A percentile compares a stretch with the other conserved stretches of the same genome.
These are phyloP conservation scores for Amblyjoppa fuscipennis DNA, from an alignment of 2,888 invertebrate genomes.

Conservation along the genomic window DNA sequence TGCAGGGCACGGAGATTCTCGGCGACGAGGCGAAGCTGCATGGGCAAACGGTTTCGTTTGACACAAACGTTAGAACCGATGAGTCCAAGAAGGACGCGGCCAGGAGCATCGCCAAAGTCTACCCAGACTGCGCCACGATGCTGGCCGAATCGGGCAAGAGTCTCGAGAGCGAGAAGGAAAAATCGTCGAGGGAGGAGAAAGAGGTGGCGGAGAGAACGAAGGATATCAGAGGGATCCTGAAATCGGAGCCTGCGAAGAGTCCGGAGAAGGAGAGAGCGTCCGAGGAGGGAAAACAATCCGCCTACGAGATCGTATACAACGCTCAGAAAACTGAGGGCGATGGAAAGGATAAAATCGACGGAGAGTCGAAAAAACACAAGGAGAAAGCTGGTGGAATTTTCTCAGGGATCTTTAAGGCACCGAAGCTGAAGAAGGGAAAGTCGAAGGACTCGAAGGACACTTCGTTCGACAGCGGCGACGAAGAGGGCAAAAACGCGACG, in stretches of 20 bases:
- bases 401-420: slow-evolving; percentile 81
- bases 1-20: slow-evolving; percentile 40
- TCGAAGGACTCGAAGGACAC: slow-evolving; percentile 80
- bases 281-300: slow-evolving; percentile 70
- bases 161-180: slow-evolving; percentile 85
- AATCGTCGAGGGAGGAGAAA: slow-evolving; percentile 86
- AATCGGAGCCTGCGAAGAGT: slow-evolving; percentile 65
- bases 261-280: slow-evolving; percentile 72
- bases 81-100: slow-evolving; percentile 65
- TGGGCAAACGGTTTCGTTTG: slow-evolving; percentile 73
- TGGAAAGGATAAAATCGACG: slow-evolving; percentile 72
- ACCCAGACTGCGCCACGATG: slow-evolving; percentile 71
- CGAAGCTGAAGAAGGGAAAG: slow-evolving; percentile 80
- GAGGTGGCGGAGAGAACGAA: slow-evolving; percentile 86
- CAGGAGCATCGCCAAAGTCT: slow-evolving; percentile 72
- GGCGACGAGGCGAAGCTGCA: slow-evolving; percentile 64
- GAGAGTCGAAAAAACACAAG: slow-evolving; percentile 77
- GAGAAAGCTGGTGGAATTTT: slow-evolving; percentile 81
- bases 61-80: slow-evolving; percentile 72
- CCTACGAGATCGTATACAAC: slow-evolving; percentile 79
- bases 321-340: slow-evolving; percentile 69
- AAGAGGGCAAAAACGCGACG: slow-evolving; percentile 75
- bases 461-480: slow-evolving; percentile 82
- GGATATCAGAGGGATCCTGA: slow-evolving; percentile 72
- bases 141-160: slow-evolving; percentile 65